Evolutionary conservation across 1,140 invertebrate genomes (phyloP).

Genomic region (Drosophila nigromelanica): DNA sequence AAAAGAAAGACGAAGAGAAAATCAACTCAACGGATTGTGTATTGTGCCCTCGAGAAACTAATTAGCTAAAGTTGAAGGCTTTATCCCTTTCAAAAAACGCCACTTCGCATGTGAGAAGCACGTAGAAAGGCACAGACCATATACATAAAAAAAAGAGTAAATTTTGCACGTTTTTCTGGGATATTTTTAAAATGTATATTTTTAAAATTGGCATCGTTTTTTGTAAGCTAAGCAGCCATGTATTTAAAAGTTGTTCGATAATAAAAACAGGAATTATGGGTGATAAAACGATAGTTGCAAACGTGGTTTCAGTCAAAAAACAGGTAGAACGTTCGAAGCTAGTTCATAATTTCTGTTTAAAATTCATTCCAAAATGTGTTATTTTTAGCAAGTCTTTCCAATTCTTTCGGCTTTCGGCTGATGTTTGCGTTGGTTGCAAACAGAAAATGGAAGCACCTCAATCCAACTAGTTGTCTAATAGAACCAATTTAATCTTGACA

Average conservation of each 20-base stretch:
- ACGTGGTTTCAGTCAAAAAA: too few relatives aligned
- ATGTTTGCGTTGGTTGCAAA: too few relatives aligned
- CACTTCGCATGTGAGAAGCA: background rate
- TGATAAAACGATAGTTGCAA: too few relatives aligned
- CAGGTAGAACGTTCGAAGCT: too few relatives aligned
- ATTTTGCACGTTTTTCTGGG: background rate
- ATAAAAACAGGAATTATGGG: too few relatives aligned
- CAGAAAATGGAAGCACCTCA: slow-evolving; percentile 1
- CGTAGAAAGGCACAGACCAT: background rate
- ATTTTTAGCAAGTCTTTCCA: background rate
- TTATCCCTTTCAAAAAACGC: slow-evolving; percentile 2
- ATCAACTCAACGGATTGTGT: slow-evolving; percentile 53
- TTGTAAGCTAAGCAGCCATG: too few relatives aligned
- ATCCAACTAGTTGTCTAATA: slow-evolving; percentile 20
- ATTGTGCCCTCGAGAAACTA: slow-evolving; percentile 51
- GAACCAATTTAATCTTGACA: slow-evolving; percentile 42
- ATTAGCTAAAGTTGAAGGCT: slow-evolving; percentile 51
- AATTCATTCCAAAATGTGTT: background rate
- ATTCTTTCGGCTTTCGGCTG: too few relatives aligned
- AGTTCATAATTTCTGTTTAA: background rate
- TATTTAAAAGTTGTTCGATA: too few relatives aligned
- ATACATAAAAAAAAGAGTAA: too few relatives aligned
- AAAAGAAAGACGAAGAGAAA: slow-evolving; percentile 37
- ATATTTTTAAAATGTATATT: too few relatives aligned
- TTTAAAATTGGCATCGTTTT: too few relatives aligned